These are phyloP conservation scores for Perizoma flavofasciatum DNA, from an alignment of 2,888 invertebrate species.

Conservation along the genomic window DNA sequence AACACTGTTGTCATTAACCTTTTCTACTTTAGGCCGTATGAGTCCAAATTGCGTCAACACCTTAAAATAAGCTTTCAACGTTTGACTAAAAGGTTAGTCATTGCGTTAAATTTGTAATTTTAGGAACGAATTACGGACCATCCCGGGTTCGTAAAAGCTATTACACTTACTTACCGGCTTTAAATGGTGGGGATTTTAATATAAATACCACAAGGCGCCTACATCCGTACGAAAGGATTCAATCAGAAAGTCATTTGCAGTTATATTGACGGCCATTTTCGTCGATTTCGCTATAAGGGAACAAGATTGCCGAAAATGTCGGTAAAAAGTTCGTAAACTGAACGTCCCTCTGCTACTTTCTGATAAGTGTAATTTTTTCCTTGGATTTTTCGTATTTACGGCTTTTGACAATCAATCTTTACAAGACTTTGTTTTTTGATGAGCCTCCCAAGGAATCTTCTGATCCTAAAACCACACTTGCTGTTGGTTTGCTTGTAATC, in stretches of 20 bases:
- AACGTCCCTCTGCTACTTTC: slow-evolving; percentile 28
- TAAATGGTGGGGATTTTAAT: slow-evolving; percentile 40
- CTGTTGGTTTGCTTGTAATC: no score
- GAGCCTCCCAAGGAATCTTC: no score
- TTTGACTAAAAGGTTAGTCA: slow-evolving; percentile 36
- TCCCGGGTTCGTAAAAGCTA: slow-evolving; percentile 43
- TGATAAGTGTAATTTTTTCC: slow-evolving; percentile 19
- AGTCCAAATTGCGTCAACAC: slow-evolving; percentile 23
- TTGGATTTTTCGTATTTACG: slow-evolving; percentile 2
- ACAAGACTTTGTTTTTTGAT: background rate
- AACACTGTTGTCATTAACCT: slow-evolving; percentile 13
- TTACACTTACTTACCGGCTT: slow-evolving; percentile 36
- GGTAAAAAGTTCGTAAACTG: slow-evolving; percentile 37
- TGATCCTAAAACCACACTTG: no score
- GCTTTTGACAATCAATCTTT: slow-evolving; percentile 5
- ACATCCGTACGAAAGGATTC: slow-evolving; percentile 41
- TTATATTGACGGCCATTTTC: slow-evolving; percentile 34
- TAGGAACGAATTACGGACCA: slow-evolving; percentile 38
- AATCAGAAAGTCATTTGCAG: slow-evolving; percentile 58
- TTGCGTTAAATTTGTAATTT: slow-evolving; percentile 41
- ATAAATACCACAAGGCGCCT: slow-evolving; percentile 44
- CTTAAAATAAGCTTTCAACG: slow-evolving; percentile 33
- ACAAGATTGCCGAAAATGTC: slow-evolving; percentile 40
- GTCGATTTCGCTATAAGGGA: slow-evolving; percentile 34
- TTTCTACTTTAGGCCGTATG: slow-evolving; percentile 16